Evolutionary conservation across 2,113 vertebrate species (phyloP).

Genomic region (Silurus meridionalis): DNA sequence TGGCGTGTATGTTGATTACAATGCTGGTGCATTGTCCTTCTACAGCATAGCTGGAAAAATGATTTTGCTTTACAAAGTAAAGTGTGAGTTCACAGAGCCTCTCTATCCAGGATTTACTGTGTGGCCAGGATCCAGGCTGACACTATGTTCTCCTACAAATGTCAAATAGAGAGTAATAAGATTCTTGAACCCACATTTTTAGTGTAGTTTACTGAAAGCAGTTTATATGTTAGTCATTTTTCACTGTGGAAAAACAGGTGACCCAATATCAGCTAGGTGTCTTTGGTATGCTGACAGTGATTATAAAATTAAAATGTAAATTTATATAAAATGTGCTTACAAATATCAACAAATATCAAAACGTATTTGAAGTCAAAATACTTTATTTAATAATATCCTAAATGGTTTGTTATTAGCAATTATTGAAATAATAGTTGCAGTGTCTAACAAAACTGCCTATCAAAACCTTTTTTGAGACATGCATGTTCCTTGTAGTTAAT

Average conservation of each 20-base stretch:
- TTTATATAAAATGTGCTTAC: background rate
- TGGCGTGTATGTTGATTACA: conserved; percentile 40
- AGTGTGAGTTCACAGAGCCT: conserved; percentile 40
- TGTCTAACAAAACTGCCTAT: too few species aligned
- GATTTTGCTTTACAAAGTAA: conserved; percentile 39
- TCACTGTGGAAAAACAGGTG: background rate
- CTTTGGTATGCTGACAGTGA: background rate
- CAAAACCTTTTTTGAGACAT: too few species aligned
- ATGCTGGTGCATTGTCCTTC: conserved; percentile 36
- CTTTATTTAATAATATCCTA: background rate
- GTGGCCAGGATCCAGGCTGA: conserved; percentile 39
- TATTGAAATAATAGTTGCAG: background rate
- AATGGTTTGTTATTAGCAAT: background rate
- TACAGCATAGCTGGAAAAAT: conserved; percentile 39
- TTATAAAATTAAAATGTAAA: background rate
- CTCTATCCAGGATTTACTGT: conserved; percentile 46
- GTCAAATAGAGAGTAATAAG: background rate
- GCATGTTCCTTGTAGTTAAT: too few species aligned
- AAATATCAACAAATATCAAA: background rate
- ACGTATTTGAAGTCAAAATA: background rate
- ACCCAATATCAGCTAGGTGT: background rate
- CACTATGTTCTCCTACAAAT: conserved; percentile 30
- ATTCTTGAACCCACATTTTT: background rate
- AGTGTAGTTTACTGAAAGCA: background rate
- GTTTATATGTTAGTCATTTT: background rate